phyloP scores from a whole-genome alignment of 2,888 invertebrate genomes.

The Leptopilina syphax region DNA sequence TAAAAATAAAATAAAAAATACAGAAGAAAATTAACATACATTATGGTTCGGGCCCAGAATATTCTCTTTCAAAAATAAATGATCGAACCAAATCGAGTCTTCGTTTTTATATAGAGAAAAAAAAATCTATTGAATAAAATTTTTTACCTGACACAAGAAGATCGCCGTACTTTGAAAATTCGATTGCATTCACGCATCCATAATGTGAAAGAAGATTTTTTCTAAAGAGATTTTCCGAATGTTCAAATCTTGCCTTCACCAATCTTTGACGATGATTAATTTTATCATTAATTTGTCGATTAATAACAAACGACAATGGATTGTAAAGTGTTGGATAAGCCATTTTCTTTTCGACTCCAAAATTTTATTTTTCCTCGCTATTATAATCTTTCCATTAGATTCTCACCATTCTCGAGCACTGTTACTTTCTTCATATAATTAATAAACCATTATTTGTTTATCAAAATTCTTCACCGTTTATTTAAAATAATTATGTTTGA shows the following conservation, averaged over 20 bases:
- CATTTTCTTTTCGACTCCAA: conserved; percentile 65
- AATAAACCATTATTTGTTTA: not conserved
- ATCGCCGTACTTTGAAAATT: conserved; percentile 93
- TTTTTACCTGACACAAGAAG: conserved; percentile 90
- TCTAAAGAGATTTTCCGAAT: conserved; percentile 87
- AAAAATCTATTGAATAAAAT: not conserved
- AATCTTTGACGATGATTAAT: conserved; percentile 81
- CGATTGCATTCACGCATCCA: conserved; percentile 97
- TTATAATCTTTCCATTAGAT: conserved; percentile 23
- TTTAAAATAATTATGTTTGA: too few species aligned
- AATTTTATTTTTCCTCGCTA: conserved; percentile 23
- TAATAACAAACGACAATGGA: conserved; percentile 81
- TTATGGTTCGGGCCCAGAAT: not conserved
- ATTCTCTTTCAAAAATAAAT: not conserved
- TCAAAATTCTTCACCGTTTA: not conserved
- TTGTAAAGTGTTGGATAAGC: conserved; percentile 78
- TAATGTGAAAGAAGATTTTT: conserved; percentile 93
- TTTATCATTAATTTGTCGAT: conserved; percentile 81
- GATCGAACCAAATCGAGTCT: conserved; percentile 13
- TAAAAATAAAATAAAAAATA: not conserved
- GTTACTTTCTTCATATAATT: conserved; percentile 61
- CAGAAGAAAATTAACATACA: not conserved
- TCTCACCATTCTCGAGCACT: conserved; percentile 57
- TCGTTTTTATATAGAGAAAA: not conserved
- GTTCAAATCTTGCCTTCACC: conserved; percentile 81